Percentiles rank a stretch among this genome's conserved stretches.
These are phyloP conservation scores for Watsonalla binaria DNA, from an alignment of 2,888 invertebrate genomes.

Conservation along the genomic window DNA sequence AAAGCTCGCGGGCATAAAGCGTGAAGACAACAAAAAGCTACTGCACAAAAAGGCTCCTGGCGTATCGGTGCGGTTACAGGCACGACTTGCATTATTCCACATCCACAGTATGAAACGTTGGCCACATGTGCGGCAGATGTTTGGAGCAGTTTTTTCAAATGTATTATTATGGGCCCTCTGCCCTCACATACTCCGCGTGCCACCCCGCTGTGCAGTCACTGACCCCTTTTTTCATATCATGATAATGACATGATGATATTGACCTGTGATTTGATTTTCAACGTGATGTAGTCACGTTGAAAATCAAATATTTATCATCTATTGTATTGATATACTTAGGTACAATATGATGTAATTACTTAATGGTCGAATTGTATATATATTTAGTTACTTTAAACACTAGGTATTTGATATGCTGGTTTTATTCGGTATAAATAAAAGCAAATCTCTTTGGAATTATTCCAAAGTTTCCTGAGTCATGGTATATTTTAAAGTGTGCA, in stretches of 20 bases:
- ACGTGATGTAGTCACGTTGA: slow-evolving; percentile 3
- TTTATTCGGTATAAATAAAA: too few species aligned
- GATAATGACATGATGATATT: slow-evolving; percentile 50
- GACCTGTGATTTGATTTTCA: too few species aligned
- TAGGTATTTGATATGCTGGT: too few species aligned
- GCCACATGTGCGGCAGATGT: slow-evolving; percentile 76
- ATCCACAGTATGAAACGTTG: slow-evolving; percentile 57
- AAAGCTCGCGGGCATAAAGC: slow-evolving; percentile 67
- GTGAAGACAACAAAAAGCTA: slow-evolving; percentile 69
- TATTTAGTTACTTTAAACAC: too few species aligned
- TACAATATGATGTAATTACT: background rate
- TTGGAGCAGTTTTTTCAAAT: slow-evolving; percentile 66
- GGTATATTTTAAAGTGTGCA: background rate
- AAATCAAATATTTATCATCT: slow-evolving; percentile 5
- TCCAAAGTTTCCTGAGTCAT: background rate
- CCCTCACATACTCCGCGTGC: slow-evolving; percentile 35
- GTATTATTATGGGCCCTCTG: slow-evolving; percentile 58
- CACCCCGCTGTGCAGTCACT: slow-evolving; percentile 67
- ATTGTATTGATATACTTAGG: background rate
- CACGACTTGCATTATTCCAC: slow-evolving; percentile 69
- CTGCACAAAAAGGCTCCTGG: slow-evolving; percentile 57
- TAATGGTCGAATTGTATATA: too few species aligned
- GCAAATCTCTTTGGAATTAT: too few species aligned
- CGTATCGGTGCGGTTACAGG: slow-evolving; percentile 60
- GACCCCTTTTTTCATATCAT: slow-evolving; percentile 62